Evolutionary conservation across 2,113 vertebrate genomes (phyloP).

Genomic region (Carettochelys insculpta): DNA sequence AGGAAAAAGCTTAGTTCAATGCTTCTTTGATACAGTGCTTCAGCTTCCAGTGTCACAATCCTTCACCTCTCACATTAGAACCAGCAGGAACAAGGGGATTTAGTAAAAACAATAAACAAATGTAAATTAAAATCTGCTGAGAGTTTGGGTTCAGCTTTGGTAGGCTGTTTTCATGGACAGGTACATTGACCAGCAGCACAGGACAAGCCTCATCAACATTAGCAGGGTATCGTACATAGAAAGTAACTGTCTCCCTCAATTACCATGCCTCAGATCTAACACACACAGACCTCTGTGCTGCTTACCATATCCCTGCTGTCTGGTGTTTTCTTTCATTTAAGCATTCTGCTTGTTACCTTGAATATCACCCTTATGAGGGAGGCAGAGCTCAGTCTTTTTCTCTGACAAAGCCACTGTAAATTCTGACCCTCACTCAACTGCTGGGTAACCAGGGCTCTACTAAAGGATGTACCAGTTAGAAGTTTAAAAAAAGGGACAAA

Average conservation of each 20-base stretch:
- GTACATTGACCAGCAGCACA: background rate
- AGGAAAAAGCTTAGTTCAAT: constrained; percentile 59
- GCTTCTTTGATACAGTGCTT: constrained; percentile 19
- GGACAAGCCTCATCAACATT: background rate
- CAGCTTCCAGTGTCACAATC: constrained; percentile 20
- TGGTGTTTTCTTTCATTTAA: background rate
- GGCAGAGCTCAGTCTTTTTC: accelerated
- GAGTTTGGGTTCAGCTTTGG: background rate
- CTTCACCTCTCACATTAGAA: constrained; percentile 61
- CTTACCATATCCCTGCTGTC: background rate
- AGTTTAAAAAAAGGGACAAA: background rate
- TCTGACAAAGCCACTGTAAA: background rate
- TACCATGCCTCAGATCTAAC: background rate
- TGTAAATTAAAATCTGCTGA: constrained; percentile 37
- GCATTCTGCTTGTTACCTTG: background rate
- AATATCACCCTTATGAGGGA: background rate
- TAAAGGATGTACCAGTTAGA: background rate
- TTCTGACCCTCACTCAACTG: background rate
- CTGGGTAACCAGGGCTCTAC: background rate
- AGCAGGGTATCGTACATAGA: background rate
- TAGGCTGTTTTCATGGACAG: background rate
- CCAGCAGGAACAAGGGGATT: background rate
- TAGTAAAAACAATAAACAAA: constrained; percentile 44
- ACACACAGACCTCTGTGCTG: background rate
- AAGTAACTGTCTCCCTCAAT: background rate